Base-by-base conservation (phyloP, 2,888 invertebrate species). In the Griposia aprilina region DNA sequence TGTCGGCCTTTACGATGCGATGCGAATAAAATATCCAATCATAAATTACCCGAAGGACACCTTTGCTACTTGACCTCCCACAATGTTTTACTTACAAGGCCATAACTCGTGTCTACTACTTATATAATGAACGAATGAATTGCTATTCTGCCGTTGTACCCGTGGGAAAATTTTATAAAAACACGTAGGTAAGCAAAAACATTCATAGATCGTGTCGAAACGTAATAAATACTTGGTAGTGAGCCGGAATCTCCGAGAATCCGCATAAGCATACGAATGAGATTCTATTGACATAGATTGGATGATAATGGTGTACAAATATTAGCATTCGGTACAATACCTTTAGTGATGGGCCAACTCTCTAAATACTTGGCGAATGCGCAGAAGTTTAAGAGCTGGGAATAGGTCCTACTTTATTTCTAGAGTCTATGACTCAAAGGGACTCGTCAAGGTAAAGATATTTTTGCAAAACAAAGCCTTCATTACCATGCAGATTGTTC, bases 171-270 rank as follows among this genome's bases (percentile, higher is more conserved):
- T 90, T 80, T 76, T 86, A 90, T 91, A 95, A 94, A 95, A 95
- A 93, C 84, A 74, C 45, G 80, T 87, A 67, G 48, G 59, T 81
- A 85, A 85, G 90, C 91, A 93, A 91, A 93, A 92, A 93, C 90
- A 90, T 90, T 90, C 88, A 87, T 77, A 85, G 87, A 90, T 93
- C 93, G 93, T 92, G 92, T 93, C 86, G 88, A 92, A 93, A 93
- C 92, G 90, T 92, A 90, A 92, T 92, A 90, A 90, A 91, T 94
- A 94, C 95, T 91, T 74, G 86, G 93, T 94, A 95, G 90, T 89
- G 91, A 94, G 90, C 92, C 93, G 94, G 93, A 94, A 94, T 95
- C 94, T 96, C 94, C 78, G 90, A 94, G 95, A 95, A 96, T 93
- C 92, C 92, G 93, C 87, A 87, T 91, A 87, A 86, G 90, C 90